Percentiles rank a stretch among this genome's conserved stretches.
phyloP scores from a whole-genome alignment of 2,113 vertebrate species.

The Hippocampus guttulatus region DNA sequence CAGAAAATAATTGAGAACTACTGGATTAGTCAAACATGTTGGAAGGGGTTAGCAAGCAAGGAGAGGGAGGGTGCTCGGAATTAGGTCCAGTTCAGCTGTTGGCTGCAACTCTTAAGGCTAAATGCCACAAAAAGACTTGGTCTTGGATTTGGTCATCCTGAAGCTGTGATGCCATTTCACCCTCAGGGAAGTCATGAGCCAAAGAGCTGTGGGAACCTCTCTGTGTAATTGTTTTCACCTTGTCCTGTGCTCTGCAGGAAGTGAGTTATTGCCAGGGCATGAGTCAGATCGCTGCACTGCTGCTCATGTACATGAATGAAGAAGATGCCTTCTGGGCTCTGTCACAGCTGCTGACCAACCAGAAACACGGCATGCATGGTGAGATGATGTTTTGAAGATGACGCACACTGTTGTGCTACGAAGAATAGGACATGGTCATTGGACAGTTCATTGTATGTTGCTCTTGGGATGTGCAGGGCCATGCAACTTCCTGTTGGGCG shows the following conservation, averaged over 20 bases:
- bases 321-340: conserved; percentile 88
- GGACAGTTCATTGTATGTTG: neutral
- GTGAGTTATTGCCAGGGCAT: conserved; percentile 91
- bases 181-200: neutral
- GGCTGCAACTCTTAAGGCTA: neutral
- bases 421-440: neutral
- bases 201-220: neutral
- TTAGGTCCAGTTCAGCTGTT: neutral
- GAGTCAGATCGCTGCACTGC: conserved; percentile 85
- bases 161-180: neutral
- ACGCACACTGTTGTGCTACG: neutral
- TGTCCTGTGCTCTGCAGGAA: conserved; percentile 69
- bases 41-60: neutral
- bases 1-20: too few species aligned
- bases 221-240: neutral
- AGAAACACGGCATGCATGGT: conserved; percentile 83
- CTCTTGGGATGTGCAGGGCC: neutral
- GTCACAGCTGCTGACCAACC: conserved; percentile 81
- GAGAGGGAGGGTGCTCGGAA: neutral
- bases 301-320: conserved; percentile 85
- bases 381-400: conserved; percentile 24
- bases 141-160: neutral
- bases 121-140: neutral
- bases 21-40: neutral
- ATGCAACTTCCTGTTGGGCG: neutral